These are phyloP conservation scores for Eristalinus aeneus DNA, from an alignment of 2,888 invertebrate species.

Conservation along the genomic window DNA sequence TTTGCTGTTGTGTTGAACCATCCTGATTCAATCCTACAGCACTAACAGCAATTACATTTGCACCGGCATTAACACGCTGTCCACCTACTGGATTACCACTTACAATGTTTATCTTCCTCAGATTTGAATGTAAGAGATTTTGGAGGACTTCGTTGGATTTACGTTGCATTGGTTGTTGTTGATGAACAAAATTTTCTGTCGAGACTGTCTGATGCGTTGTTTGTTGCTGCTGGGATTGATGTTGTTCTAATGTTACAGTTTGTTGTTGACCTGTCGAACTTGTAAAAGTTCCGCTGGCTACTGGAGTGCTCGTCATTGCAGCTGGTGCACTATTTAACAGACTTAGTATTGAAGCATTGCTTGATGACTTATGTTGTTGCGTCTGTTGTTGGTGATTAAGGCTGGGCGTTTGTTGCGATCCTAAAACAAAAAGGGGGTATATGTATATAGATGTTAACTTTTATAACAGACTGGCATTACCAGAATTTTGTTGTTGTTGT, in stretches of 20 bases:
- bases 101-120: conserved; percentile 78
- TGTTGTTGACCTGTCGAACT: conserved; percentile 74
- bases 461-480: not conserved
- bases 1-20: conserved; percentile 73
- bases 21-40: conserved; percentile 73
- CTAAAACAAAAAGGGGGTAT: not conserved
- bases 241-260: conserved; percentile 76
- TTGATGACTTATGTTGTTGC: conserved; percentile 74
- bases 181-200: conserved; percentile 76
- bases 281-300: conserved; percentile 80
- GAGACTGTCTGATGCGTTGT: conserved; percentile 74
- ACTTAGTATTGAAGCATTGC: conserved; percentile 88
- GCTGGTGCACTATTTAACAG: conserved; percentile 89
- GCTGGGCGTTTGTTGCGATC: conserved; percentile 47
- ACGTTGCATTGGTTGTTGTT: conserved; percentile 74
- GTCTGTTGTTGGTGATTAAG: conserved; percentile 49
- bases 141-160: conserved; percentile 79
- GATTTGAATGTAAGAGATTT: conserved; percentile 77
- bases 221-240: conserved; percentile 73
- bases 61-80: conserved; percentile 76
- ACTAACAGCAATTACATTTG: conserved; percentile 78
- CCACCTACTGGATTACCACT: conserved; percentile 72
- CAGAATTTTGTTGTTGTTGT: conserved; percentile 79
- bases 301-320: conserved; percentile 85
- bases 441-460: not conserved